Percentiles rank a stretch among this genome's conserved stretches.
phyloP scores from a whole-genome alignment of 2,888 invertebrate genomes.

The Caenorhabditis sp. region DNA sequence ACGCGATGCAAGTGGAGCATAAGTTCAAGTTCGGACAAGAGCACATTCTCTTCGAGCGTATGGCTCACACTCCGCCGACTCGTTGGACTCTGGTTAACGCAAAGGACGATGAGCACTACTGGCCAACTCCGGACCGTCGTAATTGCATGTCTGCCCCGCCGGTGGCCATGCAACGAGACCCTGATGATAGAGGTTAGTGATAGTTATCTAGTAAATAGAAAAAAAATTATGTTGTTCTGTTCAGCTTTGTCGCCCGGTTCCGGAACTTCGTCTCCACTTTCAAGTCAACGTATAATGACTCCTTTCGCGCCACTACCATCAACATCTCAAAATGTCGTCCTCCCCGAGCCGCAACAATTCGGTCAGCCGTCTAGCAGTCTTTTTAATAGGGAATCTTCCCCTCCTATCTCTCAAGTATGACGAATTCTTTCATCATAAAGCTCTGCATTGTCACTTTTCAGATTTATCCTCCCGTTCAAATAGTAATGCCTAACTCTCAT shows the following conservation, averaged over 20 bases:
- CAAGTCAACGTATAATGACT: no score
- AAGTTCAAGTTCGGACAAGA: constrained; percentile 74
- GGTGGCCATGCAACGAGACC: constrained; percentile 37
- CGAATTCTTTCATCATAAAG: not conserved
- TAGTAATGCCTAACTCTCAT: not conserved
- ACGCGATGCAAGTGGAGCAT: constrained; percentile 48
- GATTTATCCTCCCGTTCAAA: no score
- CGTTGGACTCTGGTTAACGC: constrained; percentile 70
- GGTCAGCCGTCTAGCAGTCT: not conserved
- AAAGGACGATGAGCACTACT: constrained; percentile 47
- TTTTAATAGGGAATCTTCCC: not conserved
- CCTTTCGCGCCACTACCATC: no score
- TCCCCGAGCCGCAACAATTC: not conserved
- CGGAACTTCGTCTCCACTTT: no score
- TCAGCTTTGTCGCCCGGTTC: no score
- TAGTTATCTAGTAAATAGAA: constrained; percentile 1
- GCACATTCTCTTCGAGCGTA: constrained; percentile 74
- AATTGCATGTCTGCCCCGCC: constrained; percentile 63
- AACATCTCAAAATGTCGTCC: no score
- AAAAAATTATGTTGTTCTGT: not conserved
- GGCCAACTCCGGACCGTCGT: constrained; percentile 57
- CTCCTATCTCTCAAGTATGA: not conserved
- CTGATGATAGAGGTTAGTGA: constrained; percentile 36
- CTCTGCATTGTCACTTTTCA: no score
- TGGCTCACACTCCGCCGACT: constrained; percentile 77